Conservation (phyloP, 2,888 invertebrate genomes). For the Cephus sareptanus region DNA sequence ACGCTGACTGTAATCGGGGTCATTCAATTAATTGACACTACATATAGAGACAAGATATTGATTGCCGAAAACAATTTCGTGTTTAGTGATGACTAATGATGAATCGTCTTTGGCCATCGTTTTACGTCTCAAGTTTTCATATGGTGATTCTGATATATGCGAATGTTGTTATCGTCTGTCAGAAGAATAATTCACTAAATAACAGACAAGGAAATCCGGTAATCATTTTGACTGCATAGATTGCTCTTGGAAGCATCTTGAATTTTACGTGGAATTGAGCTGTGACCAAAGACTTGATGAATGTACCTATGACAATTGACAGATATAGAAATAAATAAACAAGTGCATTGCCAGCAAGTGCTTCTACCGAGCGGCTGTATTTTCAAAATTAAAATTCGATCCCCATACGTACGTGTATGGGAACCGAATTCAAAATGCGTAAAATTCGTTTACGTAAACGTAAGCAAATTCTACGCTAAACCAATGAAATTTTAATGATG, state of each 20-base stretch:
- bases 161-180: too few relatives aligned
- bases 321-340: constrained; percentile 37
- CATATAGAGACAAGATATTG: too few relatives aligned
- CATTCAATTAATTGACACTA: neutral
- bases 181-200: too few relatives aligned
- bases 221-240: too few relatives aligned
- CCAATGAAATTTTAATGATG: too few relatives aligned
- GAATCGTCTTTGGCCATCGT: constrained; percentile 1
- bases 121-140: constrained; percentile 13
- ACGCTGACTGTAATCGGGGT: neutral
- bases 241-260: too few relatives aligned
- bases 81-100: neutral
- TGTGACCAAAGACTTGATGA: constrained; percentile 30
- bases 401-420: too few relatives aligned
- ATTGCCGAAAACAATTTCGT: neutral
- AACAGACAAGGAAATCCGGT: too few relatives aligned
- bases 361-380: constrained; percentile 47
- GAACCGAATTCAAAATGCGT: too few relatives aligned
- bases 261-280: constrained; percentile 20
- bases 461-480: too few relatives aligned
- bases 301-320: constrained; percentile 10
- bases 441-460: too few relatives aligned
- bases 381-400: neutral
- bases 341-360: constrained; percentile 59
- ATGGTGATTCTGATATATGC: constrained; percentile 6